Percentiles rank a stretch among this genome's conserved stretches.
phyloP scores from a whole-genome alignment of 2,113 vertebrate genomes.

The Oncorhynchus clarkii region DNA sequence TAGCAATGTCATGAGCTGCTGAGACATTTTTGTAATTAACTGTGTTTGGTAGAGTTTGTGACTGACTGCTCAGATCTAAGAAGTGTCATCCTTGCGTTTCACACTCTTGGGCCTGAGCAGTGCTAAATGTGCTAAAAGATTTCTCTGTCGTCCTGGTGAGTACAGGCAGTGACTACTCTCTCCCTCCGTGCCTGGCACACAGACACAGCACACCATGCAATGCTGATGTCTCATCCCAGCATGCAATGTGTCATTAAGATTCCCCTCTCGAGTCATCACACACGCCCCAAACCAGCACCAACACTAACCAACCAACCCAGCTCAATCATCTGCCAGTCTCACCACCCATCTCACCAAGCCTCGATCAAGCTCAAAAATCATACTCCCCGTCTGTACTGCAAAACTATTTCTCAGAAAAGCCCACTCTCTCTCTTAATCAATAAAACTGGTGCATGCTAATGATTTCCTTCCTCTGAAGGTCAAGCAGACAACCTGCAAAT shows the following conservation, averaged over 20 bases:
- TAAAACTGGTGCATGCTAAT: too few relatives aligned
- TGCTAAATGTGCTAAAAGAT: neutral
- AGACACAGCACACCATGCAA: neutral
- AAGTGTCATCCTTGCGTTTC: neutral
- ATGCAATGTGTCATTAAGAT: neutral
- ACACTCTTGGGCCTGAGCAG: neutral
- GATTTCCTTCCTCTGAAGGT: too few relatives aligned
- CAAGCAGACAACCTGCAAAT: too few relatives aligned
- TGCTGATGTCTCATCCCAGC: neutral
- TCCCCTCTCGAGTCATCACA: neutral
- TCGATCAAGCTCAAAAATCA: neutral
- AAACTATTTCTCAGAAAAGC: too few relatives aligned
- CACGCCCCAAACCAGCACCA: neutral
- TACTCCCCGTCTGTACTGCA: neutral
- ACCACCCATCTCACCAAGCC: neutral
- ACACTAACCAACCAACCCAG: neutral
- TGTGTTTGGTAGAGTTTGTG: neutral
- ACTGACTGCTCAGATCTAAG: neutral
- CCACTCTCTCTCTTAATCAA: too few relatives aligned
- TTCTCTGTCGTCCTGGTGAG: neutral
- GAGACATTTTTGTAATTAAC: neutral
- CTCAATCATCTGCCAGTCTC: neutral
- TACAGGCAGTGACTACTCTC: neutral
- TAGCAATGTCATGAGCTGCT: neutral
- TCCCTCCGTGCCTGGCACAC: neutral